Evolutionary conservation across 1,140 invertebrate genomes (phyloP), one percentile per base, ranked within the genome.

Genomic region (Holcopasites calliopsidis): DNA sequence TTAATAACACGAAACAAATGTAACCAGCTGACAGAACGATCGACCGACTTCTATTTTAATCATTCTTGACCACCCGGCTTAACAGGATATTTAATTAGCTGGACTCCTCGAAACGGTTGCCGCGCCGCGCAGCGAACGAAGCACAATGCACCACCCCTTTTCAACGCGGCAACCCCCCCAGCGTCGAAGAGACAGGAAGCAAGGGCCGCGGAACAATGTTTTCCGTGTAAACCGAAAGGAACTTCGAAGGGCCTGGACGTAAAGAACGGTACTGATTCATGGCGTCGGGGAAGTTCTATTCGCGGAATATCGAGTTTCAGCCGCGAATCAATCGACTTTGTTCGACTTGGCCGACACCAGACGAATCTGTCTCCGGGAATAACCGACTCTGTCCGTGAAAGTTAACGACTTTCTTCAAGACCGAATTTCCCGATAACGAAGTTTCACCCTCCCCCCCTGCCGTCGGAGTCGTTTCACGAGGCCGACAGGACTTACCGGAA

Each of bases 361-460:
- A 75, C 72, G 64, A 75, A 75, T 76, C 60, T 26, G 49, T 70
- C 64, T 49, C 58, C 42, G 35, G 31, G 60, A 83, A 82, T 78
- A 82, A 77, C 55, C 26, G 68, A 66, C 65, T 64, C 79, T n/a
- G n/a, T 74, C 69, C 50, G 55, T 77, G 76, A 70, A 81, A 86
- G 68, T 85, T 82, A 83, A 83, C 84, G 78, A 81, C 77, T 87
- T 86, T 79, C 78, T 79, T 78, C 71, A 31, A 60, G 57, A 76
- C 75, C 76, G 54, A 83, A 83, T 86, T 84, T 71, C 40, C 72
- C 74, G 76, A 86, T 87, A 87, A 87, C 78, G 61, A 85, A 87
- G 76, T 86, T 85, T 73, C 66, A 23, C 68, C 72, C 42, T 47
- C 38, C 33, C 38, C 31, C 38, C 13, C 33, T 8, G 33, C 54